Base-by-base conservation (phyloP, 2,797 vertebrate species). In the Mus caroli region DNA sequence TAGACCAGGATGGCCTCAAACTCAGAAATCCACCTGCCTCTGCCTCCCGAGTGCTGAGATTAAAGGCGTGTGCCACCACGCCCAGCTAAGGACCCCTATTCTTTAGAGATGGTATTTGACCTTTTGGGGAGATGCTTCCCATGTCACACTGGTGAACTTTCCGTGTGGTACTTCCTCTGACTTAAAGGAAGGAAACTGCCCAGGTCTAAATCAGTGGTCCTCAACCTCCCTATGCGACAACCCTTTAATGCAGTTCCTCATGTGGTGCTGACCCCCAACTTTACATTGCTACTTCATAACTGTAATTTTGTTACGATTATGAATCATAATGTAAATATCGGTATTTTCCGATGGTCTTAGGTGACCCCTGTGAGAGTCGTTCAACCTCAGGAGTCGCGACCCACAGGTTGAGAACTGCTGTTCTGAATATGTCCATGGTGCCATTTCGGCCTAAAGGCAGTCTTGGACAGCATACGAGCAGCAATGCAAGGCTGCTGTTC, bases 151-250 rank as follows among this genome's bases (percentile, higher is more conserved):
- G 58, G 31, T 6, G 15, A 20, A 19, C 58, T 43, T 31, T 62
- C 28, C 10, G 1, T 20, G 37, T 20, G 58, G 24, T 46, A 28
- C 26, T 20, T 20, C 17, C 80, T 83, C 26, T 62, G 58, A 62
- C 28, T 62, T 28, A 12, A 46, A 37, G 58, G 58, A 64, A 64
- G 58, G 62, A 84, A 46, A 46, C 82, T 0, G 5, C 6, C 58
- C 12, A 13, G 82, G 40, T 84, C 40, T 20, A 62, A 3, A 46
- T 28, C 37, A 12, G 37, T 10, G 58, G 37, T 31, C 31, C 26
- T 62, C 58, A 46, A 0, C 58, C 58, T 31, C 28, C 26, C 58
- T 46, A 19, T 0, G 3, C n/a, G 5, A 8, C 6, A 14, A 26
- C 14, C 54, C 79, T 60, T 28, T 60, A 60, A 43, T 4, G 60